Evolutionary conservation across 30 jellyfish, hydroid and myxozoan species (phyloP), one percentile per base, ranked within the genome.

Genomic region (Aurelia aurita): DNA sequence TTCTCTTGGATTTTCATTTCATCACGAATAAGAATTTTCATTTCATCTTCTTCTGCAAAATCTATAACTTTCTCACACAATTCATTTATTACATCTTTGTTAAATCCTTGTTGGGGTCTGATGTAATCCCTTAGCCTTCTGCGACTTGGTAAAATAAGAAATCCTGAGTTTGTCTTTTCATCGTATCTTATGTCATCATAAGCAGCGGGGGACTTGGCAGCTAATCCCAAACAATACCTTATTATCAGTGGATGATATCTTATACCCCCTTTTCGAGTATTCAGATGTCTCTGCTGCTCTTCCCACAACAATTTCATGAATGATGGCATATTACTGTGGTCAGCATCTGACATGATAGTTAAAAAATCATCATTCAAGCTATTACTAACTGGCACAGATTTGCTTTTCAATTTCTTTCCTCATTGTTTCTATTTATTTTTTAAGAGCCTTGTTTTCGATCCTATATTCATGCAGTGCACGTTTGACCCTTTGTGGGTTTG

Each of bases 281-380:
- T 21, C 18, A 80, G 6, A 63, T 75, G 69, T 32, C 70, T 89
- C 59, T 70, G 81, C 97, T 75, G 72, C 32, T 82, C 70, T 46
- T 70, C 87, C 97, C 97, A 89, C 45, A 88, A 88, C 21, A 88
- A 43, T 25, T 69, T 69, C 97, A 88, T 73, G 60, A 88, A 88
- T 1, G 97, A 91, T 1, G 97, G 84, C 55, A 80, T 58, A 20
- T 39, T 20, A 1, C 59, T 60, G 27, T 45, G 46, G 25, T 75
- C 61, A 70, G 71, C 77, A 21, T 22, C 31, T 44, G 80, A 32
- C 74, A 87, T 80, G 27, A 87, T 88, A 3, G 72, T 22, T 20
- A 55, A 78, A 1, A 80, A 55, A 60, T 81, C 94, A n/a, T 27
- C 29, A 46, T 80, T 31, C 32, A 87, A 46, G 19, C 63, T 73